Base-by-base conservation (phyloP, 2,888 invertebrate genomes). In the Corythucha ciliata region DNA sequence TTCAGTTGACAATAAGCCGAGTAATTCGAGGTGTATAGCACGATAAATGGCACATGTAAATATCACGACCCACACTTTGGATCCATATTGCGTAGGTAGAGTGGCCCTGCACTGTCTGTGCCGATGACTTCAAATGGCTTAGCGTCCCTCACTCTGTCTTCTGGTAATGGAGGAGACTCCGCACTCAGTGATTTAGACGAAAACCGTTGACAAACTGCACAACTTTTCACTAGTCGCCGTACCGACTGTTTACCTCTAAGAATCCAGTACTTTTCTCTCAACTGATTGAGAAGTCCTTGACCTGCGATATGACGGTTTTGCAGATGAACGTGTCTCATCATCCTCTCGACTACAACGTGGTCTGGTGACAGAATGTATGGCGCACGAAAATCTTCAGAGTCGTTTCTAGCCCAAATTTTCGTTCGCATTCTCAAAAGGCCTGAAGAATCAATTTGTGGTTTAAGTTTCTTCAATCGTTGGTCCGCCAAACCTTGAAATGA, bases 11-110 rank as follows among this genome's bases (percentile, higher is more conserved):
- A 63, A 29, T 37, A 58, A 57, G 2, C 24, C 49, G 0, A 59
- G 61, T 12, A 62, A 12, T 41, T 63, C 63, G 12, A 62, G 22
- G 41, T 63, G 60, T 1, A 63, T 49, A 2, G 63, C 63, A 42
- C 42, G 26, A 12, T 6, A 42, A 25, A 42, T 14, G n/a, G n/a
- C 2, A n/a, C 14, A 36, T 2, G 36, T 36, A n/a, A 36, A 36
- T 12, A 36, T 36, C 4, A 36, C 36, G n/a, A n/a, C n/a, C n/a
- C n/a, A n/a, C n/a, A n/a, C n/a, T n/a, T n/a, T 14, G 18, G 6
- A 6, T 4, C 14, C 6, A 18, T 21, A n/a, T 36, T n/a, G 3
- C 10, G 18, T 4, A 36, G 10, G 14, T 36, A n/a, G 7, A 36
- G 8, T 14, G 36, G 36, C 6, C 36, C 36, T 2, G 36, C 14